Base-by-base conservation (phyloP, 2,888 invertebrate species). In the Lithosia quadra region DNA sequence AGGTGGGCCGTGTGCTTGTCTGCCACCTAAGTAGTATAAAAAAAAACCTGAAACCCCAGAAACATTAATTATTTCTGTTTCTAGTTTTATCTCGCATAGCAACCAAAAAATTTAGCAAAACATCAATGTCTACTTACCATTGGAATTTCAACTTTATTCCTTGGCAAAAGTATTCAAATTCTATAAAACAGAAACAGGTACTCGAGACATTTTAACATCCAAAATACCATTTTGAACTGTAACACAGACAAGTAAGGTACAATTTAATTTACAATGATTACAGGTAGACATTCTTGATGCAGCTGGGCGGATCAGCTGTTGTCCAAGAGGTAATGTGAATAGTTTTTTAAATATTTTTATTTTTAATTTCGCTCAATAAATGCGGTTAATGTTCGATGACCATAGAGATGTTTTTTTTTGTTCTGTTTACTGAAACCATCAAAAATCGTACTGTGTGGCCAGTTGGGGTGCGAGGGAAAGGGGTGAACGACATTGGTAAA, bases 271-370 rank as follows among this genome's bases (percentile, higher is more conserved):
- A 1, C 33, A n/a, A 63, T 8, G 7, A 43, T 62, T n/a, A 13
- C 49, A 62, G 49, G 62, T 62, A 62, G 4, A 61, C 3, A 10
- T 22, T 61, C 43, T 43, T 63, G 18, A 9, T 7, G 49, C 59
- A 77, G 72, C 73, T 77, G 79, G 28, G 7, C 0, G 10, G 60
- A 78, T 78, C 78, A 77, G 76, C 77, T 75, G 77, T 75, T 71
- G 28, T 53, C 18, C 21, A 71, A 63, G n/a, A n/a, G n/a, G n/a
- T 65, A 22, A 21, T 39, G 36, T 59, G 61, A 61, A 73, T 73
- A 71, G 67, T 55, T 65, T 77, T 60, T 65, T 68, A 24, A 61
- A 67, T 63, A 65, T 36, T 70, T 33, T 57, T 69, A n/a, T 39
- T 36, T 61, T 34, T 15, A 21, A 24, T 61, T 61, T n/a, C 9